These are phyloP conservation scores for Rousettus leschenaultii DNA, from an alignment of 2,113 vertebrate species.

Conservation along the genomic window DNA sequence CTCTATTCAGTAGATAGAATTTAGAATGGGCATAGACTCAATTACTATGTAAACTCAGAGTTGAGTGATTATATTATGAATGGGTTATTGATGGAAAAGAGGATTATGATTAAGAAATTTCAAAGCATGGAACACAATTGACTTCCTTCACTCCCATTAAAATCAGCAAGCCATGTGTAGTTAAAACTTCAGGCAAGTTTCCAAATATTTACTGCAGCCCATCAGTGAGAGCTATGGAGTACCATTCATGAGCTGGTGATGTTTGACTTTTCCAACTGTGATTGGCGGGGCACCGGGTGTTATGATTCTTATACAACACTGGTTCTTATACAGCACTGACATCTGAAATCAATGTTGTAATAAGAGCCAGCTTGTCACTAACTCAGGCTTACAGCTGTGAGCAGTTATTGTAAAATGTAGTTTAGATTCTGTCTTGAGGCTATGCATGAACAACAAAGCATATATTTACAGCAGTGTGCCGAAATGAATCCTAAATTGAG, in stretches of 20 bases:
- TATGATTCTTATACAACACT: not conserved
- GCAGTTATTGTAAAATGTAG: slow-evolving; percentile 35
- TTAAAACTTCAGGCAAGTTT: slow-evolving; percentile 41
- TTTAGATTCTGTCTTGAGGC: slow-evolving; percentile 4
- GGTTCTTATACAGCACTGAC: not conserved
- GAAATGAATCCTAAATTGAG: not conserved
- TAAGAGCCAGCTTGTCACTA: slow-evolving; percentile 24
- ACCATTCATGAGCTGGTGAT: slow-evolving; percentile 5
- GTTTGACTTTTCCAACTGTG: slow-evolving; percentile 37
- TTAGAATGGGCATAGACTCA: not conserved
- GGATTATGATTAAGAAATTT: slow-evolving; percentile 28
- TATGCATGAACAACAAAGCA: not conserved
- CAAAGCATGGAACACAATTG: not conserved
- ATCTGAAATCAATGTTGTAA: slow-evolving; percentile 34
- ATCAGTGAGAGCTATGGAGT: not conserved
- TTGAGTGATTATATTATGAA: not conserved
- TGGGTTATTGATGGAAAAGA: not conserved
- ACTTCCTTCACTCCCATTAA: not conserved
- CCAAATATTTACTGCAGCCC: slow-evolving; percentile 42
- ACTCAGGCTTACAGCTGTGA: slow-evolving; percentile 15
- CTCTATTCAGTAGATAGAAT: not conserved
- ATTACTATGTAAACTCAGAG: not conserved
- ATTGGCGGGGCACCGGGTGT: not conserved
- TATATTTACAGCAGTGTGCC: not conserved
- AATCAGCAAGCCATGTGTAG: not conserved